Evolutionary conservation across 92 coral and sea anemone species (phyloP), one percentile per base, ranked within the genome.

Genomic region (Parazoanthus darwini): DNA sequence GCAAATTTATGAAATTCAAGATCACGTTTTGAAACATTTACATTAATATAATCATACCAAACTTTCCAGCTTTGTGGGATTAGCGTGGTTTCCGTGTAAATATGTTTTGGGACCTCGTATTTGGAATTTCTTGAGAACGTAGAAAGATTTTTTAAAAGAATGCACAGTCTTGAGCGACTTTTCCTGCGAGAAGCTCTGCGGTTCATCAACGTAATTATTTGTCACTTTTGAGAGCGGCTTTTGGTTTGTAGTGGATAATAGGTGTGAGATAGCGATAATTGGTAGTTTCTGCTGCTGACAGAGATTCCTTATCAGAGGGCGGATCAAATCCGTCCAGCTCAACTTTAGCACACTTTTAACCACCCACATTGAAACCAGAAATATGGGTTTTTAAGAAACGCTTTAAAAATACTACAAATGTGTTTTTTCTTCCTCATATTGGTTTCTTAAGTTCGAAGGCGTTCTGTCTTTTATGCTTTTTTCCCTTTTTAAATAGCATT

Each of bases 181-280:
- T 46, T 29, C 46, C 13, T 67, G 79, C 13, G 66, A 26, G n/a
- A 5, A 23, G 54, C 35, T 48, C 79, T 84, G 87, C 15, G 9
- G 25, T 84, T 71, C 20, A 59, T 84, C 87, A 71, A 39, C 10
- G 29, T 42, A 50, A 46, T 23, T 8, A 26, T 6, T 26, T 84
- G 87, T 44, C 87, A 70, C 29, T 70, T 70, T 20, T 84, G 68
- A 84, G 51, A 74, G 87, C 87, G 87, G 87, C 59, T 42, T n/a
- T 84, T 82, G 39, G 33, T 48, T 14, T 70, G 58, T 48, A 54
- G 77, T 44, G 50, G 51, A 29, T 16, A 33, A 46, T 51, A 72
- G 87, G 87, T 84, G 79, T 37, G 78, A 84, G 46, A 84, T 44
- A 84, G 87, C 20, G 87, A 84, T 71, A 84, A 84, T 70, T 46